Conservation (phyloP, 2,888 invertebrate species). For the Synanthedon andrenaeformis region DNA sequence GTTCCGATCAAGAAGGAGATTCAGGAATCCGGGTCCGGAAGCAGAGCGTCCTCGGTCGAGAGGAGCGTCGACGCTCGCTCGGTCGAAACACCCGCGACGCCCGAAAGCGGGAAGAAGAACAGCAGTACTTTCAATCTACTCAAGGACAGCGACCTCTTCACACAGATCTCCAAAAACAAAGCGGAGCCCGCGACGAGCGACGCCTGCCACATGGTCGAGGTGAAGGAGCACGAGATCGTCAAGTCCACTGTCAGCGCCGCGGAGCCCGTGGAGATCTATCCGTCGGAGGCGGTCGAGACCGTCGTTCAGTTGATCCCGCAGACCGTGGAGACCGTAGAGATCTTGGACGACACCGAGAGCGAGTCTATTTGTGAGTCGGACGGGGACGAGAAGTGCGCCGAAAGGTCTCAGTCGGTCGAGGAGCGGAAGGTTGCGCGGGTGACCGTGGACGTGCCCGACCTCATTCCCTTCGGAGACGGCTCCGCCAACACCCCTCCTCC, state of each 20-base stretch:
- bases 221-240: constrained; percentile 76
- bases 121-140: constrained; percentile 74
- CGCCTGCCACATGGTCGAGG: constrained; percentile 74
- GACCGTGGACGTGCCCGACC: constrained; percentile 27
- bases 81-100: constrained; percentile 19
- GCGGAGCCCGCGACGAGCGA: constrained; percentile 22
- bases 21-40: constrained; percentile 34
- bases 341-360: constrained; percentile 66
- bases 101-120: constrained; percentile 53
- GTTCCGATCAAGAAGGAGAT: constrained; percentile 44
- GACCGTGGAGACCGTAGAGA: constrained; percentile 66
- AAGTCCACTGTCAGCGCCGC: constrained; percentile 69
- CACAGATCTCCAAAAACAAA: constrained; percentile 73
- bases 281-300: constrained; percentile 64
- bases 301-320: constrained; percentile 67
- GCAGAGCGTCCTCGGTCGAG: constrained; percentile 37
- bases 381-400: constrained; percentile 8
- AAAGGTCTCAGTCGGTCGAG: constrained; percentile 24
- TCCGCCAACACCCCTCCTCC: constrained; percentile 22
- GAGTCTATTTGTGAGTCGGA: constrained; percentile 39
- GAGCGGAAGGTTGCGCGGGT: constrained; percentile 21
- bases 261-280: constrained; percentile 53
- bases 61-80: constrained; percentile 9
- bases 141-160: constrained; percentile 76
- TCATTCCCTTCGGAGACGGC: constrained; percentile 21